Conservation (phyloP, 2,888 invertebrate genomes). For the Cistogaster globosa region DNA sequence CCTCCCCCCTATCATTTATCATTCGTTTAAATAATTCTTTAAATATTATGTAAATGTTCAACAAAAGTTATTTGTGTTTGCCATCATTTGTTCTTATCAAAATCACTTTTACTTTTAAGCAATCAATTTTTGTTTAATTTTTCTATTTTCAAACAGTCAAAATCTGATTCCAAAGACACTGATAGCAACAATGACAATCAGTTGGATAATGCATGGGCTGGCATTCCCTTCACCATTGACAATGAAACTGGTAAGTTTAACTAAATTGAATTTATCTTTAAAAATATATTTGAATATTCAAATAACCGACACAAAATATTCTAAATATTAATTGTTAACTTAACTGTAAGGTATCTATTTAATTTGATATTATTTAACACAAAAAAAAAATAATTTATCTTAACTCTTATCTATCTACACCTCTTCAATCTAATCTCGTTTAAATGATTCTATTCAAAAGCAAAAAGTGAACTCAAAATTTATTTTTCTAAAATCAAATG, state of each 20-base stretch:
- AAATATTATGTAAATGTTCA: neutral
- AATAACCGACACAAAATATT: too few species aligned
- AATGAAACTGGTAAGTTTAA: constrained; percentile 92
- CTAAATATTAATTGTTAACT: too few species aligned
- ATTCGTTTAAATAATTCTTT: too few species aligned
- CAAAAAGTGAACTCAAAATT: too few species aligned
- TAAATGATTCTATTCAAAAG: too few species aligned
- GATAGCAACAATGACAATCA: constrained; percentile 69
- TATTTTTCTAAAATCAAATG: too few species aligned
- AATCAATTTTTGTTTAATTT: neutral
- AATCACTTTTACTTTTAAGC: neutral
- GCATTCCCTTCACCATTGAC: constrained; percentile 92
- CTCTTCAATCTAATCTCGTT: too few species aligned
- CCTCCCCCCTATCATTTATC: too few species aligned
- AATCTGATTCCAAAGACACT: constrained; percentile 75
- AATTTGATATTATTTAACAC: too few species aligned
- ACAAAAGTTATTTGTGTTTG: neutral
- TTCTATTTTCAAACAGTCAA: constrained; percentile 68
- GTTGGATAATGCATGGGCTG: constrained; percentile 90
- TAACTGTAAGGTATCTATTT: too few species aligned
- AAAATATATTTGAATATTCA: neutral
- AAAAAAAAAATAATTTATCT: too few species aligned
- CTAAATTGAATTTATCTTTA: neutral
- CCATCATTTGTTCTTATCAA: neutral
- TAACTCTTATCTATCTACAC: too few species aligned